Base-by-base conservation (phyloP, 1,140 invertebrate species). In the Metaphire vulgaris region DNA sequence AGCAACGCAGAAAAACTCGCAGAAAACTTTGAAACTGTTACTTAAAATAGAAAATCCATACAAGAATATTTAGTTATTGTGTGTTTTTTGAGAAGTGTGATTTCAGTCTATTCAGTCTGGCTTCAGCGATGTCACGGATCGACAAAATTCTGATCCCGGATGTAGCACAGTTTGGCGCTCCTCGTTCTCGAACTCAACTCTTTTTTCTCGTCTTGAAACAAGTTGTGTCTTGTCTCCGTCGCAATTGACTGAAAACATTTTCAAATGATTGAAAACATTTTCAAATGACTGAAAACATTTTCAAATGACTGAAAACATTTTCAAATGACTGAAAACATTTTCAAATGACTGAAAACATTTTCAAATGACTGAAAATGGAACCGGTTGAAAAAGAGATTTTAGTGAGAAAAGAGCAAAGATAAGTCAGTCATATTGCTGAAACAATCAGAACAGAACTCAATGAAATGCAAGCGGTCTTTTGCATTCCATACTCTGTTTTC, bases 161-260 rank as follows among this genome's bases (percentile, higher is more conserved):
- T 75, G 66, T 75, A 75, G 16, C 67, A 67, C 15, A 30, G 65
- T 2, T 56, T 67, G 0, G 33, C 32, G 15, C 33, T 66, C 26
- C 74, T 28, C 14, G 67, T 68, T 26, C 74, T 30, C 30, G 30
- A 31, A 2, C 33, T 32, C 2, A 28, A 21, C 21, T 33, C 74
- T n/a, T 75, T 75, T 72, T 72, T 15, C 56, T 75, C 74, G 21
- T 75, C 74, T 29, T 83, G 81, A 72, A 82, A 82, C 14, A 80
- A 75, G 71, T 81, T 79, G 76, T 81, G 82, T 72, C 80, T 83
- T 75, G 83, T 81, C 65, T 86, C 86, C n/a, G 83, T 85, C 0
- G 86, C 85, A 71, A 77, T 76, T 0, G 85, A 86, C 83, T 86
- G 81, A 78, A 81, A 82, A 71, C 69, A 74, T 76, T 79, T 26